Evolutionary conservation across 2,888 invertebrate species (phyloP).

Genomic region (Anodontia alba): DNA sequence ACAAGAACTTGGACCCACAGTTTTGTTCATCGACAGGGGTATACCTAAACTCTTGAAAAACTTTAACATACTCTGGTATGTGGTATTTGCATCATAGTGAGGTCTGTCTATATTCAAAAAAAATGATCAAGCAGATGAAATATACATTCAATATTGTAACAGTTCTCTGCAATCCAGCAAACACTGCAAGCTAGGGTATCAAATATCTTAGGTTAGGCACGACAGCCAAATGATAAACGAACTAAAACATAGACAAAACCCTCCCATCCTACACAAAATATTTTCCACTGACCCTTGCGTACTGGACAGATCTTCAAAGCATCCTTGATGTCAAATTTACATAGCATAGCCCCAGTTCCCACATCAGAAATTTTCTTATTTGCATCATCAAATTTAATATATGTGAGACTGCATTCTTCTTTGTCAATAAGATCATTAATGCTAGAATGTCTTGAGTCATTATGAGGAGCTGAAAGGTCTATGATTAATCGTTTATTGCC

Average conservation of each 20-base stretch:
- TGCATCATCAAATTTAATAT: slow-evolving; percentile 45
- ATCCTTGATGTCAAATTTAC: slow-evolving; percentile 52
- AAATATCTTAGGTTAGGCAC: background rate
- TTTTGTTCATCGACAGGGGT: slow-evolving; percentile 42
- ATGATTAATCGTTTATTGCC: slow-evolving; percentile 52
- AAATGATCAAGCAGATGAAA: slow-evolving; percentile 52
- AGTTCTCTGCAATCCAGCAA: background rate
- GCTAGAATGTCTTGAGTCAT: slow-evolving; percentile 33
- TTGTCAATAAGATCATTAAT: slow-evolving; percentile 32
- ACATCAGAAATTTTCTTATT: slow-evolving; percentile 33
- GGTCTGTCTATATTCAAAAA: slow-evolving; percentile 34
- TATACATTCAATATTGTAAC: background rate
- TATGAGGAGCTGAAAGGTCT: slow-evolving; percentile 57
- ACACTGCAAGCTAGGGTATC: background rate
- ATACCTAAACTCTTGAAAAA: slow-evolving; percentile 47
- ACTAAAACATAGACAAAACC: slow-evolving; percentile 31
- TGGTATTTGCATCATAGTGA: background rate
- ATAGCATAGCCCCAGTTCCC: slow-evolving; percentile 28
- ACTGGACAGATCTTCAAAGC: slow-evolving; percentile 49
- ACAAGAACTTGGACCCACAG: slow-evolving; percentile 34
- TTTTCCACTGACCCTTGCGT: slow-evolving; percentile 34
- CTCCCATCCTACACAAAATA: slow-evolving; percentile 48
- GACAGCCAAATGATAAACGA: background rate
- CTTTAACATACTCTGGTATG: background rate
- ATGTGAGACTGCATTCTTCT: slow-evolving; percentile 31